Evolutionary conservation across 2,888 invertebrate species (phyloP).

Genomic region (Callimorpha dominula): DNA sequence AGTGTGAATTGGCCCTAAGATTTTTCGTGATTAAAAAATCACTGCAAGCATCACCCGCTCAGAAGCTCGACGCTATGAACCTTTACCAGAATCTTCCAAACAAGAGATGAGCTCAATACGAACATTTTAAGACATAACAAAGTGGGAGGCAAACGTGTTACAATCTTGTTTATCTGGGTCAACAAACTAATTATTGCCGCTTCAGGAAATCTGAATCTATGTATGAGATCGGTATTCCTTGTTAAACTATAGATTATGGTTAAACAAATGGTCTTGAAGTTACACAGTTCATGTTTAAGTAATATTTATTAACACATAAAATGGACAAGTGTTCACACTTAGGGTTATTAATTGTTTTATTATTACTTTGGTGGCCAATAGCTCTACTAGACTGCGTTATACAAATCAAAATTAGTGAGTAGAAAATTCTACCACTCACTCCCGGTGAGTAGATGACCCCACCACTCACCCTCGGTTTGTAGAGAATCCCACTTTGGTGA

Average conservation of each 20-base stretch:
- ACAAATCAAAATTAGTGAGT: too few relatives aligned
- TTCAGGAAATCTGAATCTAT: background rate
- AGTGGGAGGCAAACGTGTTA: background rate
- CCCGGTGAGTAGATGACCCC: too few relatives aligned
- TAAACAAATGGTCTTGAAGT: background rate
- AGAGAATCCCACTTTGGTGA: too few relatives aligned
- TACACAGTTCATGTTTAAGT: background rate
- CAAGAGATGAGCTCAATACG: background rate
- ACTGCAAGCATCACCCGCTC: background rate
- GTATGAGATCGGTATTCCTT: background rate
- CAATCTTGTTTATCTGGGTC: conserved; percentile 15
- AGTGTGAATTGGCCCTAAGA: too few relatives aligned
- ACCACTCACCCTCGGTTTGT: too few relatives aligned
- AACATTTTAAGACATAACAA: background rate
- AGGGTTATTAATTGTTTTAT: too few relatives aligned
- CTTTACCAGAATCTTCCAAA: background rate
- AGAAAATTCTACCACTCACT: too few relatives aligned
- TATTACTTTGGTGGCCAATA: too few relatives aligned
- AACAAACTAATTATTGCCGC: conserved; percentile 11
- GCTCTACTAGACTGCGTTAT: too few relatives aligned
- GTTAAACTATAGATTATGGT: background rate
- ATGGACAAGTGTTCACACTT: too few relatives aligned
- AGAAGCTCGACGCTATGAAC: background rate
- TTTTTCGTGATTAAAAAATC: background rate
- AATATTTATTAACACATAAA: too few relatives aligned